phyloP scores from a whole-genome alignment of 2,888 invertebrate species.

The Latheticus oryzae region DNA sequence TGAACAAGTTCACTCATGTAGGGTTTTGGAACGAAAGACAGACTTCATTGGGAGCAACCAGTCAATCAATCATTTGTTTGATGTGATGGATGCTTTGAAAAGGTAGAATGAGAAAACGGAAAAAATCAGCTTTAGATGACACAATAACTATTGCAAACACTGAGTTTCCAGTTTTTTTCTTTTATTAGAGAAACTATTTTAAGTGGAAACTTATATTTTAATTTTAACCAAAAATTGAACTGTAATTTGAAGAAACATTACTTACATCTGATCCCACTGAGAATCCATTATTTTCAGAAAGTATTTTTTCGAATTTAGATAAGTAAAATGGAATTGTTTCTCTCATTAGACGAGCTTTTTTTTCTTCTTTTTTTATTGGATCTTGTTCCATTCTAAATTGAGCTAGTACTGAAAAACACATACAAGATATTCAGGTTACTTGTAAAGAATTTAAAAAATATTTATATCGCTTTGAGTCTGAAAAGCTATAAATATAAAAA shows the following conservation, averaged over 20 bases:
- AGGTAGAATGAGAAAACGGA: not conserved
- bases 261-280: constrained; percentile 69
- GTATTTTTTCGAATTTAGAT: constrained; percentile 69
- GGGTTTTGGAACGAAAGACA: not conserved
- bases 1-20: too few species aligned
- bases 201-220: too few species aligned
- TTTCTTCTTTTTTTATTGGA: constrained; percentile 68
- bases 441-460: too few species aligned
- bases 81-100: constrained; percentile 3
- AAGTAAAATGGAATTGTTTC: constrained; percentile 70
- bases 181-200: too few species aligned
- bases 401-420: constrained; percentile 64
- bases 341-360: constrained; percentile 67
- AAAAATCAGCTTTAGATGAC: not conserved
- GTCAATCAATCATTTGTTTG: constrained; percentile 24
- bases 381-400: constrained; percentile 69
- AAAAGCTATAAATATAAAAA: too few species aligned
- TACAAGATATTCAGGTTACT: too few species aligned
- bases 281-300: constrained; percentile 68
- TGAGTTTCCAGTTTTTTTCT: too few species aligned
- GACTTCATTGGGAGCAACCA: not conserved
- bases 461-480: too few species aligned
- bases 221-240: too few species aligned
- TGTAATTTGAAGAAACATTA: too few species aligned
- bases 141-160: too few species aligned